Evolutionary conservation across 2,888 invertebrate genomes (phyloP).

Genomic region (Clistopyga incitator): DNA sequence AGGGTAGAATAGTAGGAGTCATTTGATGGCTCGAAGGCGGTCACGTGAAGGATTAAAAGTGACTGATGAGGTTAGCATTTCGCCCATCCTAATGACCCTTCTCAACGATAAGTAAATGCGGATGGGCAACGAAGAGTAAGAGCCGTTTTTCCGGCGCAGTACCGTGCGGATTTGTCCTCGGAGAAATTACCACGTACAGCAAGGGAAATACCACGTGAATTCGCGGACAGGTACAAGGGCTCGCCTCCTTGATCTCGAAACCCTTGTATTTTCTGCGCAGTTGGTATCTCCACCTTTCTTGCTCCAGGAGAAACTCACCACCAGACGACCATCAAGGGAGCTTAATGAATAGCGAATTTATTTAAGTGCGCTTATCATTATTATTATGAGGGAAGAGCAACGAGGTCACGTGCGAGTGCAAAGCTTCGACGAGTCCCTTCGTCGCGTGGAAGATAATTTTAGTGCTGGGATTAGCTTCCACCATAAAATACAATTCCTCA

Average conservation of each 20-base stretch:
- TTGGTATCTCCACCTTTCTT: constrained; percentile 30
- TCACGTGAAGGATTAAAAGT: constrained; percentile 64
- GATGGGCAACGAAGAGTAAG: constrained; percentile 57
- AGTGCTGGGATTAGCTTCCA: neutral
- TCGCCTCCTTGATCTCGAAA: constrained; percentile 30
- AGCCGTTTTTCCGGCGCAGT: constrained; percentile 37
- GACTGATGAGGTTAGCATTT: constrained; percentile 66
- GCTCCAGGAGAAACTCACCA: constrained; percentile 32
- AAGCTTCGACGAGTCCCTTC: neutral
- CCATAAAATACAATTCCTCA: too few relatives aligned
- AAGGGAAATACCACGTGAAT: neutral
- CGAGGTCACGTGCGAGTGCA: neutral
- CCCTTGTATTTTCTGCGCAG: constrained; percentile 51
- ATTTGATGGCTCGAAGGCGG: constrained; percentile 52
- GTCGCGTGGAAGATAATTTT: neutral
- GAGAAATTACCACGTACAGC: constrained; percentile 33
- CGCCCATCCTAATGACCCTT: constrained; percentile 64
- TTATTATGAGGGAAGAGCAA: constrained; percentile 13
- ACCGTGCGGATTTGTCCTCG: constrained; percentile 37
- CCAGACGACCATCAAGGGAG: constrained; percentile 12
- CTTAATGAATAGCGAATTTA: constrained; percentile 55
- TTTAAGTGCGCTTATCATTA: constrained; percentile 49
- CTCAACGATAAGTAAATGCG: constrained; percentile 67
- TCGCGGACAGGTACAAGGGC: constrained; percentile 14
- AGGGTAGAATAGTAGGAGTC: constrained; percentile 21